Evolutionary conservation across 2,888 invertebrate genomes (phyloP), one percentile per base, ranked within the genome.

Genomic region (Ethmia dodecea): DNA sequence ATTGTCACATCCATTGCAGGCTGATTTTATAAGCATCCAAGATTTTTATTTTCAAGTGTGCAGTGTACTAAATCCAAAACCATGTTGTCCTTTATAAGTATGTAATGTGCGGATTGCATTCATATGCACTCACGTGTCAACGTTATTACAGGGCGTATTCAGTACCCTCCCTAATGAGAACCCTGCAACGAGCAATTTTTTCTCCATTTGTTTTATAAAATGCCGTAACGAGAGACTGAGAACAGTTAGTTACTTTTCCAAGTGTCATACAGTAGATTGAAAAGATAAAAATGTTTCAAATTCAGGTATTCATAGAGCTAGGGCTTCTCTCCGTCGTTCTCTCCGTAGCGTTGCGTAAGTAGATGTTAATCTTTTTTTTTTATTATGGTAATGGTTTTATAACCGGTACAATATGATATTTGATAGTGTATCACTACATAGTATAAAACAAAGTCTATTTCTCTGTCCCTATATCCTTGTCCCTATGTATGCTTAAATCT

Each of bases 261-360:
- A 52, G 58, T 48, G 48, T 35, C 40, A 49, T 40, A 13, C 42
- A 52, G 52, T 48, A 46, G 49, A 11, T 44, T 40, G 33, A 38
- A 42, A 31, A 34, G 38, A n/a, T 27, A 24, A 42, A 55, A 57
- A 60, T 66, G 49, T 53, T 47, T 49, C 40, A 42, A 38, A 12
- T 31, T 13, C 42, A 49, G 25, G 33, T 51, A 33, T 42, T 63
- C 33, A 24, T 40, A 8, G 13, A 14, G 48, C 45, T 58, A 14
- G 44, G 42, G 16, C 32, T 42, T 12, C 47, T 63, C 42, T 49
- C 46, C 43, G 45, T 43, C 48, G 60, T 49, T 28, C 18, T 43
- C 34, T 54, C 60, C 38, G 51, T 61, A 55, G 57, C 40, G 37
- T 53, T 73, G 40, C 70, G 74, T 75, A 54, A 73, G 73, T 68